Base-by-base conservation (phyloP, 2,888 invertebrate genomes). In the Heliconius ismenius region DNA sequence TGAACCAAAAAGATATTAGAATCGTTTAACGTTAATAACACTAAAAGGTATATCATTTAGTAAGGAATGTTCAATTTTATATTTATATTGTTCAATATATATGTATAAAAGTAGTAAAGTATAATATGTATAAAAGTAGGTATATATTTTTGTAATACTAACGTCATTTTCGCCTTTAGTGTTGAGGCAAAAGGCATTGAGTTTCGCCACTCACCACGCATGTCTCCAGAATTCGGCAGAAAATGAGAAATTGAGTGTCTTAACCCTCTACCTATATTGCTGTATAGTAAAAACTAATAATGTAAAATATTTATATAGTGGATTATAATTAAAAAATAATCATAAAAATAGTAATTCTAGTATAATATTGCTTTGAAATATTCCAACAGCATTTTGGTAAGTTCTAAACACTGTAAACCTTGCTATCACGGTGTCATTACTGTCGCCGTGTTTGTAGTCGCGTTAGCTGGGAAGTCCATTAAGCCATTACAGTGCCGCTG, bases 391-490 rank as follows among this genome's bases (percentile, higher is more conserved):
- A n/a, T 70, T 70, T 70, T 15, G 58, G 32, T 36, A 70, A 70
- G 32, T 70, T 70, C 21, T 69, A 28, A 54, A 32, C 54, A 26
- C 24, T 62, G 72, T 36, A 73, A 73, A 73, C 60, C 36, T 69
- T 58, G 26, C 36, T 73, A 62, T 72, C 73, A 28, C 26, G 26
- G 39, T 73, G 11, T 62, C 26, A 24, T 39, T 73, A 62, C 39
- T 18, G 62, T 21, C 43, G 21, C 36, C 62, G 11, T 39, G 73
- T 36, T 7, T 24, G 72, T 7, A 58, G 39, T 28, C 43, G 62
- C 21, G 62, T 39, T 73, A 62, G 73, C 73, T 73, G 73, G 60
- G 62, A 73, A 73, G 24, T 73, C 73, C 73, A 73, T 73, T 73
- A 73, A 43, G 63, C 63, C 73, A 73, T 43, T 73, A 63, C 62